Evolutionary conservation across 2,888 invertebrate species (phyloP).

Genomic region (Gerosis bhagava): DNA sequence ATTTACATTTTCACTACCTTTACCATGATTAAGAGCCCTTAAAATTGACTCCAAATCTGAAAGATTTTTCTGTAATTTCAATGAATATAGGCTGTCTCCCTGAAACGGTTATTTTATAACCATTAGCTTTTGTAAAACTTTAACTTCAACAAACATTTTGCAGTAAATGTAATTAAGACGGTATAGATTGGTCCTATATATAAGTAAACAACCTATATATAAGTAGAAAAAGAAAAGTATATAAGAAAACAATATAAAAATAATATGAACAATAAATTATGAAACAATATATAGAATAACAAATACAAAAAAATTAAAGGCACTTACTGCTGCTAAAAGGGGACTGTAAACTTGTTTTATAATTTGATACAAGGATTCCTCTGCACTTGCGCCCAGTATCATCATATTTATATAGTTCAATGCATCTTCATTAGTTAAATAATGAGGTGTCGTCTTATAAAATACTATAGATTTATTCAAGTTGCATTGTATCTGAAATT

Average conservation of each 20-base stretch:
- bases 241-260: no score
- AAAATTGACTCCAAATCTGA: constrained; percentile 66
- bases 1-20: constrained; percentile 54
- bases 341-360: constrained; percentile 70
- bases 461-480: constrained; percentile 64
- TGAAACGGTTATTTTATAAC: no score
- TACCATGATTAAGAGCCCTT: constrained; percentile 65
- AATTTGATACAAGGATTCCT: constrained; percentile 68
- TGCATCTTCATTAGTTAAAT: constrained; percentile 49
- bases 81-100: constrained; percentile 65
- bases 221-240: no score
- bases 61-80: constrained; percentile 68
- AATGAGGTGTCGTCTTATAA: constrained; percentile 58
- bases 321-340: constrained; percentile 58
- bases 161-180: no score
- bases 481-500: constrained; percentile 54
- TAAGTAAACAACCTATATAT: no score
- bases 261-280: no score
- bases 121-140: no score
- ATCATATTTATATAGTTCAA: constrained; percentile 60
- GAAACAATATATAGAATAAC: no score
- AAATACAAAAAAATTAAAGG: no score
- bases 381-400: constrained; percentile 59
- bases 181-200: no score
- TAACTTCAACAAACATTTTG: no score